phyloP scores from a whole-genome alignment of 2,888 invertebrate genomes.

The Cryptosula pallasiana region DNA sequence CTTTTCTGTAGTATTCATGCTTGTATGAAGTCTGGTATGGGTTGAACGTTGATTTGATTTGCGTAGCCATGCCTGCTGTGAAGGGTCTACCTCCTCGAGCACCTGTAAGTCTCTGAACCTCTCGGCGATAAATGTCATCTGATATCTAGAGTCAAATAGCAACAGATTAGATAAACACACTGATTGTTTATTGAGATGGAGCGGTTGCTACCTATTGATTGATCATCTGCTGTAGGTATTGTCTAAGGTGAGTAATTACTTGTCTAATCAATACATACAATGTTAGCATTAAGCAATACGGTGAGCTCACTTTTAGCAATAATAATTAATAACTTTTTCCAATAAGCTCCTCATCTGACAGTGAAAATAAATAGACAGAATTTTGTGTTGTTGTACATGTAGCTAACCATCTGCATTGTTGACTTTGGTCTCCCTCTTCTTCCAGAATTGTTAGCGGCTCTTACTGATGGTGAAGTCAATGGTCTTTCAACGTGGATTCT shows the following conservation, averaged over 20 bases:
- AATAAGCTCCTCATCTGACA: no score
- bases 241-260: background rate
- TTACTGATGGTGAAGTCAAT: background rate
- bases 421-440: constrained; percentile 1
- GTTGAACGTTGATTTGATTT: background rate
- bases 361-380: no score
- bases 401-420: constrained; percentile 5
- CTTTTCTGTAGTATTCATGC: constrained; percentile 17
- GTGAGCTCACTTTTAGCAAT: background rate
- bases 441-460: background rate
- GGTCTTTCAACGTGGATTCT: background rate
- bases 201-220: constrained; percentile 1
- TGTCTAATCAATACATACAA: background rate
- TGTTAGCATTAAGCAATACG: background rate
- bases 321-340: no score
- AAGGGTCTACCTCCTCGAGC: background rate
- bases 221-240: no score
- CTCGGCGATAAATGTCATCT: background rate
- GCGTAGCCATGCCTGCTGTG: background rate
- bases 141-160: background rate
- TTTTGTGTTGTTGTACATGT: no score
- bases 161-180: background rate
- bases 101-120: background rate
- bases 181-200: background rate
- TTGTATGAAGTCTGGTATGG: constrained; percentile 22